phyloP scores from a whole-genome alignment of 2,888 invertebrate genomes.

The Aleiodes alternator region DNA sequence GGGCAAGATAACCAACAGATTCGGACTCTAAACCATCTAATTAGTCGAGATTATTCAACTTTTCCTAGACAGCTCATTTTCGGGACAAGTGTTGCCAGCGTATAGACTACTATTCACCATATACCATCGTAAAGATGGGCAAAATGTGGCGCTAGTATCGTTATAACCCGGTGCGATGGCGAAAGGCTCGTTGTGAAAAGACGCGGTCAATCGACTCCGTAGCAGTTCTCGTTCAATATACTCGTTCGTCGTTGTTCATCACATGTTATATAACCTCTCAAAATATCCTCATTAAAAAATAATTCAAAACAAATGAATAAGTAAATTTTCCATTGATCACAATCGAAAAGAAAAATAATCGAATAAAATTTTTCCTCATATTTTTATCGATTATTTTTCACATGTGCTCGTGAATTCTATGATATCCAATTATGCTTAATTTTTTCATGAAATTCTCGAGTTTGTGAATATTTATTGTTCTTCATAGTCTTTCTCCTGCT shows the following conservation, averaged over 20 bases:
- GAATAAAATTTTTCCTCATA: neutral
- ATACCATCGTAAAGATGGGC: slow-evolving; percentile 34
- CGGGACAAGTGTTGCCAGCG: too few relatives aligned
- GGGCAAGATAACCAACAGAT: too few relatives aligned
- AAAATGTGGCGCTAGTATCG: slow-evolving; percentile 52
- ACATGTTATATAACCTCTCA: neutral
- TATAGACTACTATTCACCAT: too few relatives aligned
- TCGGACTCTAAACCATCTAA: too few relatives aligned
- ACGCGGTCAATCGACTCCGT: slow-evolving; percentile 37
- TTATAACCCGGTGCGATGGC: slow-evolving; percentile 41
- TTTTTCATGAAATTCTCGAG: too few relatives aligned
- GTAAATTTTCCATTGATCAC: neutral
- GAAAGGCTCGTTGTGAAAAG: slow-evolving; percentile 45
- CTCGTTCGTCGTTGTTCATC: slow-evolving; percentile 44
- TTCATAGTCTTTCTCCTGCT: too few relatives aligned
- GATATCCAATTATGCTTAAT: too few relatives aligned
- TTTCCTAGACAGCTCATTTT: too few relatives aligned
- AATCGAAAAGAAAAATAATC: neutral
- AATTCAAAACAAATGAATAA: neutral
- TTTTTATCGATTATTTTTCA: too few relatives aligned
- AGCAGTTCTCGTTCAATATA: slow-evolving; percentile 56
- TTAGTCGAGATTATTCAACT: too few relatives aligned
- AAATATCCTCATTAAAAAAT: neutral
- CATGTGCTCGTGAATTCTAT: too few relatives aligned
- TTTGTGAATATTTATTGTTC: too few relatives aligned